These are phyloP conservation scores for Streblospio benedicti DNA, from an alignment of 1,140 invertebrate species.

Conservation along the genomic window DNA sequence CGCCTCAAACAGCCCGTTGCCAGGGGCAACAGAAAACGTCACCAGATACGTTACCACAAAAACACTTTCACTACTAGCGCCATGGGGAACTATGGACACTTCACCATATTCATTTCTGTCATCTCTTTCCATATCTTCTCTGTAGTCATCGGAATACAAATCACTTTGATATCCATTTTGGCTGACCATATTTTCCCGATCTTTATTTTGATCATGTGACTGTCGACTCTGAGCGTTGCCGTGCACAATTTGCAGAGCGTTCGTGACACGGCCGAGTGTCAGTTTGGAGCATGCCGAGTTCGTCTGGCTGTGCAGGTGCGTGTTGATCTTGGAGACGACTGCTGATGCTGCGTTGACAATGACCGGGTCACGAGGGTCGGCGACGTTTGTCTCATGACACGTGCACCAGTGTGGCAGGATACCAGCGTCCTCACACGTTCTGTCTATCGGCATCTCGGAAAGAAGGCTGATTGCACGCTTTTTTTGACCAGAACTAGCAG, in stretches of 20 bases:
- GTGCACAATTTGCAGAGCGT: conserved; percentile 1
- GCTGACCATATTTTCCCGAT: background rate
- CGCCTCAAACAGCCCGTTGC: conserved; percentile 38
- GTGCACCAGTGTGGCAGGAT: conserved; percentile 49
- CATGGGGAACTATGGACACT: background rate
- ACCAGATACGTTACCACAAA: conserved; percentile 35
- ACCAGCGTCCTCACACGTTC: conserved; percentile 42
- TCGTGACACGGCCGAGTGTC: background rate
- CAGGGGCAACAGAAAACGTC: conserved; percentile 33
- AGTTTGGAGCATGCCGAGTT: conserved; percentile 25
- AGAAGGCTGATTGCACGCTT: conserved; percentile 44
- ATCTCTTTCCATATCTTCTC: background rate
- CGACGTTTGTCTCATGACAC: conserved; percentile 32
- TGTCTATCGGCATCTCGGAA: conserved; percentile 36
- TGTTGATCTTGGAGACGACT: conserved; percentile 28
- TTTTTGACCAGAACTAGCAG: conserved; percentile 16
- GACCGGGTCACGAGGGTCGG: conserved; percentile 14
- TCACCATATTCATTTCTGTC: background rate
- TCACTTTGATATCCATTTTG: too few species aligned
- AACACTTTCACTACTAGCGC: too few species aligned
- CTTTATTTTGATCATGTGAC: background rate
- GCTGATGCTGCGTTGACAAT: conserved; percentile 19
- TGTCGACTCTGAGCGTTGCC: background rate
- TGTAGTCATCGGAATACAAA: too few species aligned
- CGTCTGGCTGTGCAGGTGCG: conserved; percentile 16